Percentiles rank a stretch among this genome's conserved stretches.
phyloP scores from a whole-genome alignment of 2,797 vertebrate genomes.

The Linurgus olivaceus region DNA sequence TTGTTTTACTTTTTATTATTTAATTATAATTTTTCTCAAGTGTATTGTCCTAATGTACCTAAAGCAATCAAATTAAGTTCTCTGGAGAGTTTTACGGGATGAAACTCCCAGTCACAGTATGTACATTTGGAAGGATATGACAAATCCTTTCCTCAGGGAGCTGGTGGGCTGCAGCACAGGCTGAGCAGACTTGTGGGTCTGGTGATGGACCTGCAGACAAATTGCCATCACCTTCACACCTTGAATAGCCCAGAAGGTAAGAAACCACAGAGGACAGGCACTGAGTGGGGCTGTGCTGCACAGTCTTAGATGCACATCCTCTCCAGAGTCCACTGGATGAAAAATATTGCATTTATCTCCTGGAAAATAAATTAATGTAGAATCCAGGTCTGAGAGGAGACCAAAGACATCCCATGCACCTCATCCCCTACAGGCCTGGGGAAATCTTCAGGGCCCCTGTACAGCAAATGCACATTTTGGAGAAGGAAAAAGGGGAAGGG shows the following conservation, averaged over 20 bases:
- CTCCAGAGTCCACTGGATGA: not conserved
- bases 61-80: not conserved
- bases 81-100: not conserved
- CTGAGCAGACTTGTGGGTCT: not conserved
- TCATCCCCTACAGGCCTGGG: rapidly evolving
- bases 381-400: not conserved
- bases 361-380: not conserved
- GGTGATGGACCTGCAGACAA: not conserved
- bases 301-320: not conserved
- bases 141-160: not conserved
- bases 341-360: not conserved
- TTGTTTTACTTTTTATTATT: not conserved
- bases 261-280: not conserved
- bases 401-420: not conserved
- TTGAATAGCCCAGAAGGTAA: not conserved
- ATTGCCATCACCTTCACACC: not conserved
- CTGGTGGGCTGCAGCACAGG: not conserved
- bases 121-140: not conserved
- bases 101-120: not conserved
- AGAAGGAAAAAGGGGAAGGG: not conserved
- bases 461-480: not conserved
- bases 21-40: not conserved
- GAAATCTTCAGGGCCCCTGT: not conserved
- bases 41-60: not conserved
- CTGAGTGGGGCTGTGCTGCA: not conserved